A percentile compares a stretch with the other conserved stretches of the same genome.
Evolutionary conservation across 2,888 invertebrate species (phyloP).

Genomic region (Pilophorus perplexus): DNA sequence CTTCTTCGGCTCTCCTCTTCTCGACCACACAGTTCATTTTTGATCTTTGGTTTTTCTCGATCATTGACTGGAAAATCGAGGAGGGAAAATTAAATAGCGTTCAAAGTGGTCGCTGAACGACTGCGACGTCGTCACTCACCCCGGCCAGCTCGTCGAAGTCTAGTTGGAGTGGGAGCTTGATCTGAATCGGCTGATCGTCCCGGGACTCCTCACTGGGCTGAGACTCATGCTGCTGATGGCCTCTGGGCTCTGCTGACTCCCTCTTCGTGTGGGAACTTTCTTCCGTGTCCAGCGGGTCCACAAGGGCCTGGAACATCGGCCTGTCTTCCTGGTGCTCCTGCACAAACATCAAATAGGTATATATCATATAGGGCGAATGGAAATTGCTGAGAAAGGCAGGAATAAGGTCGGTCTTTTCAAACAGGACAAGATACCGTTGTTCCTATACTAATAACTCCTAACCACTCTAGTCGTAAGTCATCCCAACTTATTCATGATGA

Average conservation of each 20-base stretch:
- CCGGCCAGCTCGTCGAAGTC: slow-evolving; percentile 80
- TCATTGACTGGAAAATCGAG: slow-evolving; percentile 53
- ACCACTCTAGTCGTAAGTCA: too few relatives aligned
- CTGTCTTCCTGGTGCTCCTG: slow-evolving; percentile 55
- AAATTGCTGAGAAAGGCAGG: too few relatives aligned
- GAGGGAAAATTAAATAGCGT: too few relatives aligned
- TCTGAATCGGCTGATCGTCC: slow-evolving; percentile 56
- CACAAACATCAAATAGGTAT: too few relatives aligned
- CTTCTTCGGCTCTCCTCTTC: slow-evolving; percentile 77
- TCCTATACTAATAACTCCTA: too few relatives aligned
- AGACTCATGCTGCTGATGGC: slow-evolving; percentile 53
- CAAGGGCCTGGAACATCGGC: slow-evolving; percentile 50
- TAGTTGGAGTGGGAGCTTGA: slow-evolving; percentile 76
- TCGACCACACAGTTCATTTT: slow-evolving; percentile 90
- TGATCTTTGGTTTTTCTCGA: slow-evolving; percentile 60
- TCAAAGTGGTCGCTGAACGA: too few relatives aligned
- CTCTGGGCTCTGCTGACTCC: slow-evolving; percentile 49
- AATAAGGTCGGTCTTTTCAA: too few relatives aligned
- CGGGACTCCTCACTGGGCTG: slow-evolving; percentile 33
- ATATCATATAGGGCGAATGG: too few relatives aligned
- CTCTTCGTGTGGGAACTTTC: slow-evolving; percentile 49
- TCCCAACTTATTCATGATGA: too few relatives aligned
- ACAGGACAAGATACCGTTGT: too few relatives aligned
- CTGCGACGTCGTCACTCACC: slow-evolving; percentile 57
- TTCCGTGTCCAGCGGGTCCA: slow-evolving; percentile 50